Evolutionary conservation across 2,113 vertebrate species (phyloP).

Genomic region (Callocephalon fimbriatum): DNA sequence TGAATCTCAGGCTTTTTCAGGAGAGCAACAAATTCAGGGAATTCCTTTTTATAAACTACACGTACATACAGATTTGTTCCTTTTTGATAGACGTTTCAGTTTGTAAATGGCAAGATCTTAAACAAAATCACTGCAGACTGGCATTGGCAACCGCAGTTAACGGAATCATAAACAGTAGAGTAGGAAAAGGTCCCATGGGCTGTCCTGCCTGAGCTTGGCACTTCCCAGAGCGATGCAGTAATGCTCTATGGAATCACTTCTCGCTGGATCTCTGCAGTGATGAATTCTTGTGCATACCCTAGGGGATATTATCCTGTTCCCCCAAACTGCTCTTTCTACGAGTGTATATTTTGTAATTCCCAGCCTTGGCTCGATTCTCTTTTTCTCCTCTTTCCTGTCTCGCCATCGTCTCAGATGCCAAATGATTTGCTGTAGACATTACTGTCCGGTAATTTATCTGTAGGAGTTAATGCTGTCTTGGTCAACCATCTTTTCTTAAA

Average conservation of each 20-base stretch:
- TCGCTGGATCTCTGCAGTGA: neutral
- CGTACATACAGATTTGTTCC: neutral
- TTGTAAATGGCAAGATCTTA: neutral
- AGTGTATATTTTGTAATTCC: constrained; percentile 28
- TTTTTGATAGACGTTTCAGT: neutral
- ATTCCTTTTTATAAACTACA: neutral
- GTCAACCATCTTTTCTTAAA: constrained; percentile 8
- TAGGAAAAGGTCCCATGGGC: neutral
- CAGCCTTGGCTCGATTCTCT: neutral
- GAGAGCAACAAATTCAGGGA: neutral
- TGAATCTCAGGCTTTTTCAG: neutral
- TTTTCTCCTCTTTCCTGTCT: constrained; percentile 48
- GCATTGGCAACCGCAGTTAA: neutral
- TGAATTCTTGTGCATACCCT: neutral
- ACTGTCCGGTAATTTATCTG: neutral
- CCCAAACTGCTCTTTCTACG: constrained; percentile 40
- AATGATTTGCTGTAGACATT: constrained; percentile 29
- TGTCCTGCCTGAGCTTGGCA: neutral
- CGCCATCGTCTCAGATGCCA: neutral
- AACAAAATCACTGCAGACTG: neutral
- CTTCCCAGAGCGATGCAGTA: neutral
- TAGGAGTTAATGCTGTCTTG: neutral
- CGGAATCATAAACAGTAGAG: neutral
- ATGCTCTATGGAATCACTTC: neutral
- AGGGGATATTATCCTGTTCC: constrained; percentile 21